Conservation (phyloP, 2,113 vertebrate species). For the Nibea albiflora region DNA sequence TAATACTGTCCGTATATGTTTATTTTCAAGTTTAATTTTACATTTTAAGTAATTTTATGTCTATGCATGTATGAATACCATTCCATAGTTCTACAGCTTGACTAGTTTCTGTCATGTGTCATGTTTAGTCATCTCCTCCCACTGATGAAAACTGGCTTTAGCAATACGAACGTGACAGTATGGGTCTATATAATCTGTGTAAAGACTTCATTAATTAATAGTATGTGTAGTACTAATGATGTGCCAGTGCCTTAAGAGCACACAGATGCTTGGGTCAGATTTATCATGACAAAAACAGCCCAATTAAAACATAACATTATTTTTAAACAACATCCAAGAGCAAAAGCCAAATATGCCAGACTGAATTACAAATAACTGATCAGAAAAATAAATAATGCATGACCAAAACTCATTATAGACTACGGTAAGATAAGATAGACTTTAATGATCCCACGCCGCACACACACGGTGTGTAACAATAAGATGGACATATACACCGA, state of each 20-base stretch:
- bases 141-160: too few relatives aligned
- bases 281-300: background rate
- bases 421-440: too few relatives aligned
- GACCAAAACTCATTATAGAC: background rate
- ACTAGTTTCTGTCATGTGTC: background rate
- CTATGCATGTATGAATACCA: too few relatives aligned
- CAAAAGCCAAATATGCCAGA: background rate
- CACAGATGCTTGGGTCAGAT: background rate
- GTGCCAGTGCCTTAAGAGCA: background rate
- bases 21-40: too few relatives aligned
- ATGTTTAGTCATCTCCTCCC: background rate
- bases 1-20: too few relatives aligned
- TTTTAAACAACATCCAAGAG: background rate
- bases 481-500: too few relatives aligned
- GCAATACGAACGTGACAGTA: background rate
- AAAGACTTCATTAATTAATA: background rate
- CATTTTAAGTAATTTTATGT: too few relatives aligned
- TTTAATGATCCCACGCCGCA: too few relatives aligned
- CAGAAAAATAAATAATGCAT: background rate
- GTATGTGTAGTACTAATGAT: background rate
- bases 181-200: background rate
- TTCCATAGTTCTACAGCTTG: background rate
- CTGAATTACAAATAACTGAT: background rate
- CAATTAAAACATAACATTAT: background rate
- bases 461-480: too few relatives aligned